Base-by-base conservation (phyloP, 2,797 vertebrate species). In the Gymnoscopelus microlampas region DNA sequence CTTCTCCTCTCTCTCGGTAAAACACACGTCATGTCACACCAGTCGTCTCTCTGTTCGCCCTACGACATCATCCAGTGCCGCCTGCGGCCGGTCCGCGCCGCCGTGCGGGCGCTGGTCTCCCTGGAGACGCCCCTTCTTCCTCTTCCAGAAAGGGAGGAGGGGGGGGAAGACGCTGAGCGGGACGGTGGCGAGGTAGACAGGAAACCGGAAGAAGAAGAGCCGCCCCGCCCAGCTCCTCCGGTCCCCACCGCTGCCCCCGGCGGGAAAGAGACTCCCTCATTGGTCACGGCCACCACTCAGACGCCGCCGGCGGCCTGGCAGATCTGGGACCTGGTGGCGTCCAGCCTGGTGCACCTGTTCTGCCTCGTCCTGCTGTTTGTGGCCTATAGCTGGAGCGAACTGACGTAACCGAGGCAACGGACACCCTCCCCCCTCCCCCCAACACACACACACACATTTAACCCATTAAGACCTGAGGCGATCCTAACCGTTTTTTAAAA, bases 31-130 rank as follows among this genome's bases (percentile, higher is more conserved):
- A 44, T 44, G 91, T 90, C 19, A 76, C 88, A 76, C 89, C 95
- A 98, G 97, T 95, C 95, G 63, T 95, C 95, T 86, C 94, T 98
- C 87, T 99, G 97, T 93, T 96, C 96, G 83, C 93, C 97, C 78
- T 96, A 94, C 87, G 97, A 98, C 95, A 95, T 99, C 94, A 95
- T 94, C 92, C 96, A 96, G 90, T 94, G 94, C 89, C 95, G 96
- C 83, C 94, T 98, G 87, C 95, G 86, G 90, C 95, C 95, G 57
- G 90, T 97, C 86, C 87, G 89, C 87, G 86, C 89, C 91, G 93
- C 96, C 70, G 95, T 98, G 89, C 92, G 91, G 84, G 87, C 93
- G 76, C 94, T 99, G 94, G 94, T 97, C 87, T 91, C 94, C 84
- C 84, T 94, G 90, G 95, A 95, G 90, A 87, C 93, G 2, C 55